phyloP scores from a whole-genome alignment of 2,888 invertebrate species.

The Drosophila neotestacea region DNA sequence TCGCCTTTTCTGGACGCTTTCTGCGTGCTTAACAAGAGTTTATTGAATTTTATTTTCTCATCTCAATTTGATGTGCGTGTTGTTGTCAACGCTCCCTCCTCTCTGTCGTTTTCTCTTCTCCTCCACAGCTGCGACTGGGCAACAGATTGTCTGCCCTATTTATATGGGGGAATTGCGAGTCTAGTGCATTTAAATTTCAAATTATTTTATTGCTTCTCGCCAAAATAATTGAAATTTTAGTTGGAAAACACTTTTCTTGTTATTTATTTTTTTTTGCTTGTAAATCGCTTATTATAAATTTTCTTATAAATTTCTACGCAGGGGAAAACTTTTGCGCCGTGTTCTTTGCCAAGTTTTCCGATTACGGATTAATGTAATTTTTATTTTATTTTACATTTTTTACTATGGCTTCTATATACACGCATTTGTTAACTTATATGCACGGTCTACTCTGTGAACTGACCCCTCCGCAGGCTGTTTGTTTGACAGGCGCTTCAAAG shows the following conservation, averaged over 20 bases:
- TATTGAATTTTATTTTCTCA: conserved; percentile 81
- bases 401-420: conserved; percentile 16
- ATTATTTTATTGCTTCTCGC: conserved; percentile 70
- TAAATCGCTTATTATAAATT: conserved; percentile 77
- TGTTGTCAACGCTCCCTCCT: conserved; percentile 19
- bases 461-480: conserved; percentile 63
- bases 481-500: conserved; percentile 72
- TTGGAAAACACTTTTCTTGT: conserved; percentile 68
- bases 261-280: conserved; percentile 54
- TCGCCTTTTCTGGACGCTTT: conserved; percentile 37
- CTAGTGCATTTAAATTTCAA: conserved; percentile 77
- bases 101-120: not conserved
- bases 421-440: conserved; percentile 42
- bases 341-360: conserved; percentile 77
- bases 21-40: conserved; percentile 80
- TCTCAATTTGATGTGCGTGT: conserved; percentile 75
- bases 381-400: conserved; percentile 45
- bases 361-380: conserved; percentile 82
- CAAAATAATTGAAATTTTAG: conserved; percentile 78
- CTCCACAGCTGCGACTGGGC: conserved; percentile 42
- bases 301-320: conserved; percentile 62
- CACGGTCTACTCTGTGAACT: conserved; percentile 24
- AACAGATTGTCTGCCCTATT: conserved; percentile 69
- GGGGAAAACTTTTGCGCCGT: conserved; percentile 61
- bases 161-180: conserved; percentile 16